Evolutionary conservation across 1,140 invertebrate genomes (phyloP).

Genomic region (Drosophila persimilis): DNA sequence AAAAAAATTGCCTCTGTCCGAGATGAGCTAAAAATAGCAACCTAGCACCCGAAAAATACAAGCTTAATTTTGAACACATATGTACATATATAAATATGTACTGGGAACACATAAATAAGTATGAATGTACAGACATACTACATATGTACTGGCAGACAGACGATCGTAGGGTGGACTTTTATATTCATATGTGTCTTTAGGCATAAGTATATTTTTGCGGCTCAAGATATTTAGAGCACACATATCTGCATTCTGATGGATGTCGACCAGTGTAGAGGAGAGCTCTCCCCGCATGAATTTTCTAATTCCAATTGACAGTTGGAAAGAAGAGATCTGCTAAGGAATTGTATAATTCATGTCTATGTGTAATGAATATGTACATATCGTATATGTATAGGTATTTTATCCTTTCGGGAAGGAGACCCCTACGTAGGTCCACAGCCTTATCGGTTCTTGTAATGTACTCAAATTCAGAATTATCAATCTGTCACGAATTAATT

Average conservation of each 20-base stretch:
- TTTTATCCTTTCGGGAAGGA: too few species aligned
- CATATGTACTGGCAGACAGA: conserved; percentile 27
- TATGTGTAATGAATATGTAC: neutral
- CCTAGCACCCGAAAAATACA: conserved; percentile 66
- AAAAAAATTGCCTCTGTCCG: conserved; percentile 50
- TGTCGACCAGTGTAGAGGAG: conserved; percentile 32
- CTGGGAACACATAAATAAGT: conserved; percentile 50
- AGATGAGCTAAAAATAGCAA: conserved; percentile 72
- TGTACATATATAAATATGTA: conserved; percentile 43
- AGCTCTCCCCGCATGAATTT: conserved; percentile 3
- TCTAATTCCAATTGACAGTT: conserved; percentile 37
- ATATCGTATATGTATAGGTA: too few species aligned
- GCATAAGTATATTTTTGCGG: conserved; percentile 41
- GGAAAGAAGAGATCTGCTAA: neutral
- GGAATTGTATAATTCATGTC: conserved; percentile 27
- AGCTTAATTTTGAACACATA: conserved; percentile 45
- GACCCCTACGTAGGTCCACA: too few species aligned
- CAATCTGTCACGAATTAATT: too few species aligned
- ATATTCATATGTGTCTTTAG: conserved; percentile 13
- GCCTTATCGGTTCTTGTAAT: too few species aligned
- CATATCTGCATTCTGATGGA: conserved; percentile 26
- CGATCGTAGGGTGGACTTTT: conserved; percentile 22
- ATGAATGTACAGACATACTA: conserved; percentile 21
- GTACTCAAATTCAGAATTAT: too few species aligned
- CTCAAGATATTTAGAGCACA: conserved; percentile 33